Evolutionary conservation across 1,140 invertebrate species (phyloP), one percentile per base, ranked within the genome.

Genomic region (Penaeus chinensis): DNA sequence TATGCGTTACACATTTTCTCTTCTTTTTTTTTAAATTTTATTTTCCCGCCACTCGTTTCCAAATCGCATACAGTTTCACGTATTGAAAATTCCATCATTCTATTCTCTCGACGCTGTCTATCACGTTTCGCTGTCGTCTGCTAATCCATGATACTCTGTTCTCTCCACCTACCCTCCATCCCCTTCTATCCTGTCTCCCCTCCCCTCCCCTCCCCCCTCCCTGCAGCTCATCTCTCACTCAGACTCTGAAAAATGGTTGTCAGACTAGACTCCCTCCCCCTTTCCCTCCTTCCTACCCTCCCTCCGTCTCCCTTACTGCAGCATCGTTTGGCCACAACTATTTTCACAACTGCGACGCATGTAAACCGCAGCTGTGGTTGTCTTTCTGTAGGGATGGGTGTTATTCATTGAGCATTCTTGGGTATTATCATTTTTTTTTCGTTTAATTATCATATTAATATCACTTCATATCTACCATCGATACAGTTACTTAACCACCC

Each of bases 221-320:
- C 65, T 69, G 27, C 71, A 24, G 16, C 71, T 76, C 71, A 27
- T 76, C 22, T 42, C 37, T 42, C 37, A 42, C 37, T 42, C 37
- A 42, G 37, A 42, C 37, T 42, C 37, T 42, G 37, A 42, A 42
- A 42, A 42, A 42, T 42, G 37, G 37, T 42, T 42, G 37, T 42
- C 37, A 42, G 37, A 42, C 37, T 42, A 42, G 37, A 42, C 37
- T 42, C 37, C 37, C 37, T 77, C 74, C 74, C 54, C 74, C 74
- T 42, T 16, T 24, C 54, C 74, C 74, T 77, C 74, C 74, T 42
- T 24, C 74, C 54, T 18, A 54, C 76, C 37, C 77, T 79, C 37
- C 61, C 77, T 79, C 77, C 61, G 47, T 79, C 77, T 79, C 77
- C 61, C 77, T 79, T 42, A 24, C 77, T 54, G 54, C 54, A 54